Evolutionary conservation across 2,888 invertebrate genomes (phyloP).

Genomic region (Drosophila stalkeri): DNA sequence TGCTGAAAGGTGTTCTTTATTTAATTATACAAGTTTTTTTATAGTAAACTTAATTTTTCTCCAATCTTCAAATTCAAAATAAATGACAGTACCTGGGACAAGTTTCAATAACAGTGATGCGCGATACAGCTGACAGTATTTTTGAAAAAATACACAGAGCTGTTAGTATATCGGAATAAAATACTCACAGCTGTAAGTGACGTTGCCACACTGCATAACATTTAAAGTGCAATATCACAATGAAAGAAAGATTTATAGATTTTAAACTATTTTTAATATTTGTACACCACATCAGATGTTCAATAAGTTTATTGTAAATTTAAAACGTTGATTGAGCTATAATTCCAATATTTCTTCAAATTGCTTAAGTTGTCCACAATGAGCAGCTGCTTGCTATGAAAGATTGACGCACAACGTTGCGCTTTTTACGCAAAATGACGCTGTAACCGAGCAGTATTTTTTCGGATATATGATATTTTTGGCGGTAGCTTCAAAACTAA

Average conservation of each 20-base stretch:
- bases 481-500: not conserved
- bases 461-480: not conserved
- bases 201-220: conserved; percentile 19
- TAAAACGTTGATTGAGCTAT: not conserved
- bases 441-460: not conserved
- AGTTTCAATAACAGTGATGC: not conserved
- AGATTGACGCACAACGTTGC: not conserved
- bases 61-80: not conserved
- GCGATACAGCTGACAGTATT: not conserved
- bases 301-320: not conserved
- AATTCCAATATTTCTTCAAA: not conserved
- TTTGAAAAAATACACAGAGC: not conserved
- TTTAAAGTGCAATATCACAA: not conserved
- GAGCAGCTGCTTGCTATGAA: not conserved
- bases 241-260: not conserved
- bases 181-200: not conserved
- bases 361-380: not conserved
- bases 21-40: not conserved
- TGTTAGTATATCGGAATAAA: not conserved
- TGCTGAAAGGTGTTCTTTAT: too few species aligned
- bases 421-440: not conserved
- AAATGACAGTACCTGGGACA: not conserved
- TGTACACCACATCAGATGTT: not conserved
- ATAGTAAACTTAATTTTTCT: too few species aligned
- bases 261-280: not conserved